These are phyloP conservation scores for Ylistrum balloti DNA, from an alignment of 1,140 invertebrate species.

Conservation along the genomic window DNA sequence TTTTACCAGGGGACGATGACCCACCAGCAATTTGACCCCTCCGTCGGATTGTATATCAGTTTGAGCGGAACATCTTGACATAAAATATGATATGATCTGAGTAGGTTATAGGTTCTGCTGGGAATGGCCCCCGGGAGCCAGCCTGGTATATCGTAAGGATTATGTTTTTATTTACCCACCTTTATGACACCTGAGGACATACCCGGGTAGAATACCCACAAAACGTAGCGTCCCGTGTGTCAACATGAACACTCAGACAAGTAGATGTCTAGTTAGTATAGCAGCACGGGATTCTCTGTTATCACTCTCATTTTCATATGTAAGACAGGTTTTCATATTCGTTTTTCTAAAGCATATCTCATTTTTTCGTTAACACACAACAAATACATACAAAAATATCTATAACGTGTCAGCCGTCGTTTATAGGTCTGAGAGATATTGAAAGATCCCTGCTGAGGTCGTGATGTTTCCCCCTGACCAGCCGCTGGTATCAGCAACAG, in stretches of 20 bases:
- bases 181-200: not conserved
- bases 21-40: not conserved
- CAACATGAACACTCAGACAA: not conserved
- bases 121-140: not conserved
- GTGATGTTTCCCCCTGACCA: too few relatives aligned
- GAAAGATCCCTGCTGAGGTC: too few relatives aligned
- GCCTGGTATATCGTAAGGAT: not conserved
- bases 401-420: too few relatives aligned
- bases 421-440: too few relatives aligned
- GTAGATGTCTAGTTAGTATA: too few relatives aligned
- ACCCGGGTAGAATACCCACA: not conserved
- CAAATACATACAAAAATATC: too few relatives aligned
- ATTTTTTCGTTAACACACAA: too few relatives aligned
- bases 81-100: constrained; percentile 8
- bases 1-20: not conserved
- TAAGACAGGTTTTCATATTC: too few relatives aligned
- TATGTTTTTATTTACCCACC: not conserved
- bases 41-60: not conserved
- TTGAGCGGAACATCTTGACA: not conserved
- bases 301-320: too few relatives aligned
- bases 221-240: not conserved
- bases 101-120: not conserved
- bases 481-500: too few relatives aligned
- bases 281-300: too few relatives aligned
- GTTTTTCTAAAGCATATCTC: too few relatives aligned